These are phyloP conservation scores for Collichthys lucidus DNA, from an alignment of 2,113 vertebrate species.

Conservation along the genomic window DNA sequence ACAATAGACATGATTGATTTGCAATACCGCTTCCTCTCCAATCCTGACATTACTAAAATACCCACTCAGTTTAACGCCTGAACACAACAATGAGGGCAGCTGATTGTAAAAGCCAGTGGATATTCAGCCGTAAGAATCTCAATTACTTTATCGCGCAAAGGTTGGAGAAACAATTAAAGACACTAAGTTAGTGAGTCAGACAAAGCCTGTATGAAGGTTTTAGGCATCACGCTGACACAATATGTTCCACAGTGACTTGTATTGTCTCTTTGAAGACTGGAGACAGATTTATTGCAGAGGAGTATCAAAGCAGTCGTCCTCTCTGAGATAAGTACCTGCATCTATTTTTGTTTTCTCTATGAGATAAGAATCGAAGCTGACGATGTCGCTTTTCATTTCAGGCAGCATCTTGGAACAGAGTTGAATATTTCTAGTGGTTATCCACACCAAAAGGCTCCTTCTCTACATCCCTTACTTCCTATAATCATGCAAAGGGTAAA, in stretches of 20 bases:
- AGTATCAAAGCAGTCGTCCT: slow-evolving; percentile 68
- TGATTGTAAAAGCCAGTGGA: slow-evolving; percentile 12
- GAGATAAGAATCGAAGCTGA: slow-evolving; percentile 58
- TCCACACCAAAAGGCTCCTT: neutral
- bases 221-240: slow-evolving; percentile 51
- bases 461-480: neutral
- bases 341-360: slow-evolving; percentile 31
- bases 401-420: slow-evolving; percentile 9
- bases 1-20: slow-evolving; percentile 83
- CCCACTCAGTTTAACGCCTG: slow-evolving; percentile 20
- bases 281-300: slow-evolving; percentile 70
- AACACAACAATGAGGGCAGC: slow-evolving; percentile 33
- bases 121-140: slow-evolving; percentile 22
- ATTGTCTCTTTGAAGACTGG: slow-evolving; percentile 69
- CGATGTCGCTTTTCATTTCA: slow-evolving; percentile 42
- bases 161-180: slow-evolving; percentile 60
- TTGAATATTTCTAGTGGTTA: slow-evolving; percentile 39
- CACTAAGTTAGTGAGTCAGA: slow-evolving; percentile 41
- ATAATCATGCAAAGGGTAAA: slow-evolving; percentile 27
- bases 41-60: slow-evolving; percentile 64
- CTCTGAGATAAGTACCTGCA: slow-evolving; percentile 69
- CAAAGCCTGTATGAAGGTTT: slow-evolving; percentile 49
- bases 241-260: slow-evolving; percentile 49
- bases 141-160: slow-evolving; percentile 50
- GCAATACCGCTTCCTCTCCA: slow-evolving; percentile 22